These are phyloP conservation scores for Aegotheles bennettii DNA, from an alignment of 2,113 vertebrate genomes.

Conservation along the genomic window DNA sequence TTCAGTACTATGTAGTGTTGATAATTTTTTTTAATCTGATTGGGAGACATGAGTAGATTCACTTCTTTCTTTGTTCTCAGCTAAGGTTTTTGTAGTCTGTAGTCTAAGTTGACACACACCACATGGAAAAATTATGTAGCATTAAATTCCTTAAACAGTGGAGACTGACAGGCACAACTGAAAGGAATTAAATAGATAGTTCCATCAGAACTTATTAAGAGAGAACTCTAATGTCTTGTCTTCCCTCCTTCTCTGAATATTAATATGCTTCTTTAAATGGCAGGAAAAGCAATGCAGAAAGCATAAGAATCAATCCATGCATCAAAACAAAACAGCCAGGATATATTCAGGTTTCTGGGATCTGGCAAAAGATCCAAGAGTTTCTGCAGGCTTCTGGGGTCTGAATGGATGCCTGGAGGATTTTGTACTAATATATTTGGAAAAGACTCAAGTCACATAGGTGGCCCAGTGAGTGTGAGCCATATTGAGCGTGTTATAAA, in stretches of 20 bases:
- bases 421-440: constrained; percentile 7
- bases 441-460: constrained; percentile 24
- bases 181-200: neutral
- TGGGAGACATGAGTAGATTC: neutral
- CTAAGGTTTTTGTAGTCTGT: neutral
- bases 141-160: neutral
- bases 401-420: neutral
- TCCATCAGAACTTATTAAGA: neutral
- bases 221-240: neutral
- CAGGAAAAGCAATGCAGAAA: neutral
- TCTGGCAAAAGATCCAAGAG: constrained; percentile 17
- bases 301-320: neutral
- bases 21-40: neutral
- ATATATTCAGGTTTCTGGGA: neutral
- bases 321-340: neutral
- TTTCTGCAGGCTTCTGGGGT: neutral
- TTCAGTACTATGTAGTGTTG: neutral
- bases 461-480: neutral
- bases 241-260: neutral
- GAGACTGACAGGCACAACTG: neutral
- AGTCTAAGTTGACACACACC: neutral
- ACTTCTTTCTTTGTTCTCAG: neutral
- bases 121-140: accelerated
- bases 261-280: neutral
- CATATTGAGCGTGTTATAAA: neutral